Evolutionary conservation across 2,888 invertebrate species (phyloP), one percentile per base, ranked within the genome.

Genomic region (Aricia artaxerxes): DNA sequence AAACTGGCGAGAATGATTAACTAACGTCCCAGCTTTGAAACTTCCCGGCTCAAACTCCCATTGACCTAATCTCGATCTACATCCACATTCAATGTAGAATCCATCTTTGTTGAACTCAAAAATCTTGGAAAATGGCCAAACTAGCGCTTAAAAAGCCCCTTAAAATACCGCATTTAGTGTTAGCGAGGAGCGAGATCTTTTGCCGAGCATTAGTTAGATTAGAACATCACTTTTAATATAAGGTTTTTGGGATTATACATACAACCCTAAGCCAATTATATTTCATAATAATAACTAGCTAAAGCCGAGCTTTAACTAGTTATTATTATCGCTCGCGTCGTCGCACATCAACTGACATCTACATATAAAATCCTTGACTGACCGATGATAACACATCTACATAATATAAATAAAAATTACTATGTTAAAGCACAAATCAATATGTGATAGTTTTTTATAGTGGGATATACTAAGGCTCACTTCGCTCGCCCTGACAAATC

Each of bases 61-160:
- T 76, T 76, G 76, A 76, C 76, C 76, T 76, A 76, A 76, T 76
- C 76, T 76, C 76, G 76, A 76, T 76, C 76, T 76, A 76, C 53
- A 76, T 76, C 76, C 38, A 76, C 76, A 76, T 76, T 53, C 57
- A 57, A 57, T 57, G 76, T 57, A 76, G 76, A 35, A 76, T 76
- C 57, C 76, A 35, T 76, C 76, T 76, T 76, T 76, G 53, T 44
- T 53, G 57, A 57, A 76, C 38, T 53, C 76, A 76, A 57, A 76
- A 76, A 76, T 35, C 76, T 76, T 76, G 76, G 76, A 76, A 35
- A 57, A 49, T 49, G 11, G 44, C 75, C 53, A 76, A 76, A 57
- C 76, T 57, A 53, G 76, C 76, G 76, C 57, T 76, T 53, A 76
- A 76, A 76, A 76, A 76, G 35, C 76, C 57, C 76, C 16, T 44